A percentile compares a stretch with the other conserved stretches of the same genome.
phyloP scores from a whole-genome alignment of 2,113 vertebrate species.

The Silurus asotus region DNA sequence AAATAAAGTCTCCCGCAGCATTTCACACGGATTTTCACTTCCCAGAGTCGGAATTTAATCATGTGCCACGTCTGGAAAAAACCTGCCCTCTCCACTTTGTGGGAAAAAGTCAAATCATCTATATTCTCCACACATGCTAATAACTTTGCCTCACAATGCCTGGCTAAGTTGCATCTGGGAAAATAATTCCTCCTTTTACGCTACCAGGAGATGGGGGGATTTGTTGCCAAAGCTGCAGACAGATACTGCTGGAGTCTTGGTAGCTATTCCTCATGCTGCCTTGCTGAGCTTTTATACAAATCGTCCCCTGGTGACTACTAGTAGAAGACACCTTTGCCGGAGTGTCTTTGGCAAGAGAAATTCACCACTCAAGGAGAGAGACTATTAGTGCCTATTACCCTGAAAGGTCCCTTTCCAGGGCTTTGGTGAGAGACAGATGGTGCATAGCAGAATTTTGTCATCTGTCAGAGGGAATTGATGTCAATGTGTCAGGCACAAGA shows the following conservation, averaged over 20 bases:
- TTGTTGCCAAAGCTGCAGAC: conserved; percentile 60
- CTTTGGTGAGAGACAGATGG: conserved; percentile 34
- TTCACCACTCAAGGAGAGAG: conserved; percentile 36
- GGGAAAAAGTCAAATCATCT: conserved; percentile 42
- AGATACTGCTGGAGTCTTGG: conserved; percentile 59
- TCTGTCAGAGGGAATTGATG: conserved; percentile 57
- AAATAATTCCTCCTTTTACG: conserved; percentile 63
- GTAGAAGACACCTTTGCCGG: conserved; percentile 33
- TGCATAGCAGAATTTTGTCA: conserved; percentile 51
- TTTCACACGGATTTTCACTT: conserved; percentile 28
- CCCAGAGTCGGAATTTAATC: conserved; percentile 45
- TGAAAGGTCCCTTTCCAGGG: conserved; percentile 36
- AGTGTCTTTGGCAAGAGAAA: conserved; percentile 41
- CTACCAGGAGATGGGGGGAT: conserved; percentile 55
- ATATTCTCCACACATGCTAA: conserved; percentile 48
- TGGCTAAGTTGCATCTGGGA: conserved; percentile 63
- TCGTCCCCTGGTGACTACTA: conserved; percentile 44
- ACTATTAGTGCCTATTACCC: conserved; percentile 50
- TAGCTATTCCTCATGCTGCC: conserved; percentile 58
- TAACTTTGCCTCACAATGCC: conserved; percentile 47
- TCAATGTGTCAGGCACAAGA: conserved; percentile 46
- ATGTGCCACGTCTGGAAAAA: conserved; percentile 9
- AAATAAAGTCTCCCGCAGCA: conserved; percentile 28
- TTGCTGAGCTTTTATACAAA: conserved; percentile 57
- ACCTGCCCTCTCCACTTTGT: background rate